Evolutionary conservation across 2,113 vertebrate genomes (phyloP).

Genomic region (Calyptommatus sinebrachiatus): DNA sequence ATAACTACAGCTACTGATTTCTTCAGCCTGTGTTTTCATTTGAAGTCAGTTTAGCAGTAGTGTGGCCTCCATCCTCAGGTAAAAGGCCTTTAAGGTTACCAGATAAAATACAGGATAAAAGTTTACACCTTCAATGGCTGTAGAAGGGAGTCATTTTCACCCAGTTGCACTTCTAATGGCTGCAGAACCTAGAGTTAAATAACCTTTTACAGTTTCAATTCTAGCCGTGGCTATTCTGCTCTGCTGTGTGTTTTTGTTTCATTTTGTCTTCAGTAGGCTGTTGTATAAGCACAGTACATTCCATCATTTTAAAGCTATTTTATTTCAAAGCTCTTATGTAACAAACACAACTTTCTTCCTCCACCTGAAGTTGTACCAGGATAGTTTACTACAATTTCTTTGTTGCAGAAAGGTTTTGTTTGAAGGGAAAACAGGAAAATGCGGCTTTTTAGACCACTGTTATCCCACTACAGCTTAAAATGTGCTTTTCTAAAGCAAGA

Average conservation of each 20-base stretch:
- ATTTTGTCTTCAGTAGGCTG: slow-evolving; percentile 27
- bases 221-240: background rate
- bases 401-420: slow-evolving; percentile 17
- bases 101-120: too few relatives aligned
- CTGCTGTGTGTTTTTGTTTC: slow-evolving; percentile 6
- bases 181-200: background rate
- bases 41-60: background rate
- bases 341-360: slow-evolving; percentile 35
- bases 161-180: too few relatives aligned
- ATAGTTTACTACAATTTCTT: background rate
- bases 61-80: background rate
- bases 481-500: background rate
- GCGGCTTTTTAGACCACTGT: slow-evolving; percentile 33
- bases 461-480: slow-evolving; percentile 30
- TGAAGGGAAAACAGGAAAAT: background rate
- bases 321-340: slow-evolving; percentile 22
- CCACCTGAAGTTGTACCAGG: too few relatives aligned
- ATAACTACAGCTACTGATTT: too few relatives aligned
- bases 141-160: too few relatives aligned
- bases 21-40: too few relatives aligned
- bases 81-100: background rate
- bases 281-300: slow-evolving; percentile 37
- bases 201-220: background rate
- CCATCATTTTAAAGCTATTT: slow-evolving; percentile 17
- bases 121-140: too few relatives aligned